phyloP scores from a whole-genome alignment of 1,140 invertebrate genomes.

The Pseudomyrmex concolor region DNA sequence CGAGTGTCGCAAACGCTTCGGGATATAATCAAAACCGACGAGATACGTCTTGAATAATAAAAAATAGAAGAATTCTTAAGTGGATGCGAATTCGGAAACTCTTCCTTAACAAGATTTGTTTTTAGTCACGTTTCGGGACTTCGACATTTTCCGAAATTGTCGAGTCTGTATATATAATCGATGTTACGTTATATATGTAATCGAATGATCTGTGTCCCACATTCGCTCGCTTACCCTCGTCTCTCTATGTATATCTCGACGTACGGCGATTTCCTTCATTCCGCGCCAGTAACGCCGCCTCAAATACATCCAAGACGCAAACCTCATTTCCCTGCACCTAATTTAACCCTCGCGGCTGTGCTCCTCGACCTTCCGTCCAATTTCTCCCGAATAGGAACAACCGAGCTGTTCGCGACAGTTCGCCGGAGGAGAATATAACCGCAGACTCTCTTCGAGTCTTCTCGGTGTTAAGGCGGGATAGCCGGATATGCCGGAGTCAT shows the following conservation, averaged over 20 bases:
- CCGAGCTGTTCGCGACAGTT: constrained; percentile 62
- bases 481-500: constrained; percentile 62
- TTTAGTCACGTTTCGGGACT: too few relatives aligned
- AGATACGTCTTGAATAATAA: too few relatives aligned
- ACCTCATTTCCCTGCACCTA: constrained; percentile 65
- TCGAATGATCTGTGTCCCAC: background rate
- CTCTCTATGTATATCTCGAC: background rate
- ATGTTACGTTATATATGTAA: too few relatives aligned
- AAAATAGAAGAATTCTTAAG: too few relatives aligned
- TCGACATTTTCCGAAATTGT: background rate
- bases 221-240: background rate
- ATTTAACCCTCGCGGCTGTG: constrained; percentile 62
- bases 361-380: constrained; percentile 67
- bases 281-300: constrained; percentile 13
- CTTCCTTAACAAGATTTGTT: background rate
- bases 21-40: too few relatives aligned
- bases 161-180: background rate
- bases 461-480: constrained; percentile 44
- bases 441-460: constrained; percentile 35
- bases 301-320: constrained; percentile 52
- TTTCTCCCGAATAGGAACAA: constrained; percentile 68
- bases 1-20: too few relatives aligned
- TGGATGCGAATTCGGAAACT: too few relatives aligned
- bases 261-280: constrained; percentile 6
- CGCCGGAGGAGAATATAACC: constrained; percentile 67